Evolutionary conservation across 2,888 invertebrate genomes (phyloP).

Genomic region (Polia nebulosa): DNA sequence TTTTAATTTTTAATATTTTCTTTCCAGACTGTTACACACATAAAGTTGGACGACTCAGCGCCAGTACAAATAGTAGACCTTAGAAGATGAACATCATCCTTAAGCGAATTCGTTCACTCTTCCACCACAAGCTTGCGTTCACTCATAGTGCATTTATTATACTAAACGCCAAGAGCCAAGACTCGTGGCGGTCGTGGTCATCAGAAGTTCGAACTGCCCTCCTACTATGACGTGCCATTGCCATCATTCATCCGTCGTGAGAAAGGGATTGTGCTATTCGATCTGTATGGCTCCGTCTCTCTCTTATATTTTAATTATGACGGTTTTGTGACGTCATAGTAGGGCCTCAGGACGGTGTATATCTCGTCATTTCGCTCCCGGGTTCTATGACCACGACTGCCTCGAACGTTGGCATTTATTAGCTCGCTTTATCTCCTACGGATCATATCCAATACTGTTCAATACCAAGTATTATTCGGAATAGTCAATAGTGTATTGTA

Average conservation of each 20-base stretch:
- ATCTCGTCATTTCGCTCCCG: background rate
- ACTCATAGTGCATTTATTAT: constrained; percentile 64
- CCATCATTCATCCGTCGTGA: background rate
- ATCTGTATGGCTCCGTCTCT: background rate
- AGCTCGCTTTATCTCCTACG: constrained; percentile 46
- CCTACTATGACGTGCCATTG: background rate
- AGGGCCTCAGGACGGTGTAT: background rate
- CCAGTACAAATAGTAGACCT: constrained; percentile 94
- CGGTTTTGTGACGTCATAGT: background rate
- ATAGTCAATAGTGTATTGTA: constrained; percentile 45
- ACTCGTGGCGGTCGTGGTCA: background rate
- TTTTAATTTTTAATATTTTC: constrained; percentile 25
- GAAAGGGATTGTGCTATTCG: background rate
- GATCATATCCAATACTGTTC: constrained; percentile 47
- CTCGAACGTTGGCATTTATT: constrained; percentile 2
- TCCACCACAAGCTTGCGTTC: constrained; percentile 58
- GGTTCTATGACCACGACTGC: background rate
- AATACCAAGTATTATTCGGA: constrained; percentile 54
- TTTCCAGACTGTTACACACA: constrained; percentile 94
- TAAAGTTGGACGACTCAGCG: constrained; percentile 92
- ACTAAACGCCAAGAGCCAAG: background rate
- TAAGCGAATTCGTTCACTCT: constrained; percentile 18
- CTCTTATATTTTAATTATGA: background rate
- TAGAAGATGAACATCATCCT: constrained; percentile 90
- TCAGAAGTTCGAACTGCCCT: background rate